phyloP scores from a whole-genome alignment of 2,797 vertebrate genomes.

The Notamacropus eugenii region DNA sequence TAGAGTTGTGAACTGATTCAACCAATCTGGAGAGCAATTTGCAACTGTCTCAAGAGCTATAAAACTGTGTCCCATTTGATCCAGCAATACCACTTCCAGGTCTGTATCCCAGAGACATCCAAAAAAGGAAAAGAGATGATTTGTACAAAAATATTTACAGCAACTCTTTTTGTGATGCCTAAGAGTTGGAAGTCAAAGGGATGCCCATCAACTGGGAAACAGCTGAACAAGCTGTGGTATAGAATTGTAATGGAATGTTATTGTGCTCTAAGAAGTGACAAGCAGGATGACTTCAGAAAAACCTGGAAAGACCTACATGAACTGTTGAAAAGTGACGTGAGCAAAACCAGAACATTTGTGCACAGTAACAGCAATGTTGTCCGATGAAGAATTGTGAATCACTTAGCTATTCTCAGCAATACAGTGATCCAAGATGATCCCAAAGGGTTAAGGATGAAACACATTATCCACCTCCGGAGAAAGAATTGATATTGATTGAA shows the following conservation, averaged over 20 bases:
- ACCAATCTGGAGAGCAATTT: neutral
- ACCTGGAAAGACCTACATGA: neutral
- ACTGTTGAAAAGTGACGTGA: neutral
- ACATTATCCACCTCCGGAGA: neutral
- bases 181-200: neutral
- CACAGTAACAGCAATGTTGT: neutral
- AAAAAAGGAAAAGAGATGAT: neutral
- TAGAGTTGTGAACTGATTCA: neutral
- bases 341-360: neutral
- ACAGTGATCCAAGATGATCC: neutral
- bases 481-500: neutral
- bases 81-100: neutral
- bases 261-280: neutral
- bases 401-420: neutral
- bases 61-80: neutral
- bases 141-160: neutral
- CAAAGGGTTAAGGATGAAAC: neutral
- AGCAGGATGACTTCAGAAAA: neutral
- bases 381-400: neutral
- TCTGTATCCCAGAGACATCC: neutral
- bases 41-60: neutral
- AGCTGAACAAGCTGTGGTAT: neutral
- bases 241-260: neutral
- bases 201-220: neutral
- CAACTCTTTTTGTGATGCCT: neutral